These are phyloP conservation scores for Dinothrombium tinctorium DNA, from an alignment of 1,140 invertebrate species.

Conservation along the genomic window DNA sequence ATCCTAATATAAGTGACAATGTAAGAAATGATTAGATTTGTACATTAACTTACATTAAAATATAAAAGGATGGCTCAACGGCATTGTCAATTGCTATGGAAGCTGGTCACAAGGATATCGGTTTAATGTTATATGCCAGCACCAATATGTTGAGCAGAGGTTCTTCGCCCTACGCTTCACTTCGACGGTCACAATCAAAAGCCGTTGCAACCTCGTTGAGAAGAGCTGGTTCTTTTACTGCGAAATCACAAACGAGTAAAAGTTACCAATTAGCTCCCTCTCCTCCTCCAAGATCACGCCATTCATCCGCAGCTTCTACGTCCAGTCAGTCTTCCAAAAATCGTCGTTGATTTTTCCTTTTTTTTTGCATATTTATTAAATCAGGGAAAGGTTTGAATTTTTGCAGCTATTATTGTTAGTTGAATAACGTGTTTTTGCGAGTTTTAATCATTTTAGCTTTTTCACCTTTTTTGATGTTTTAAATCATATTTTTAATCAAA, in stretches of 20 bases:
- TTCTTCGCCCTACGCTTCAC: constrained; percentile 22
- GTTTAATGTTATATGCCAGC: constrained; percentile 62
- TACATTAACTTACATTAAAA: neutral
- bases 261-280: constrained; percentile 2
- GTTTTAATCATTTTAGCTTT: too few relatives aligned
- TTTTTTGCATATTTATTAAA: too few relatives aligned
- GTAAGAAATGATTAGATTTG: constrained; percentile 26
- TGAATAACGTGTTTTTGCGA: too few relatives aligned
- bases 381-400: too few relatives aligned
- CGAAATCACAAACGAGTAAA: neutral
- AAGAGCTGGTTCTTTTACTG: constrained; percentile 8
- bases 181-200: constrained; percentile 5
- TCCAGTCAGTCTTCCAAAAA: too few relatives aligned
- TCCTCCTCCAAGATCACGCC: constrained; percentile 1
- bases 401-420: too few relatives aligned
- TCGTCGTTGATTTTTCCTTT: too few relatives aligned
- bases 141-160: constrained; percentile 35
- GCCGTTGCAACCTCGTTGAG: neutral
- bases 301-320: constrained; percentile 1
- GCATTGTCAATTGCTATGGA: constrained; percentile 81
- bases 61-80: constrained; percentile 51
- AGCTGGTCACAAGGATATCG: constrained; percentile 66
- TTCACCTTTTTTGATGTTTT: too few relatives aligned
- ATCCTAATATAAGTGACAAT: constrained; percentile 56
- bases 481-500: too few relatives aligned